phyloP scores from a whole-genome alignment of 2,113 vertebrate genomes.

The Vidua chalybeata region DNA sequence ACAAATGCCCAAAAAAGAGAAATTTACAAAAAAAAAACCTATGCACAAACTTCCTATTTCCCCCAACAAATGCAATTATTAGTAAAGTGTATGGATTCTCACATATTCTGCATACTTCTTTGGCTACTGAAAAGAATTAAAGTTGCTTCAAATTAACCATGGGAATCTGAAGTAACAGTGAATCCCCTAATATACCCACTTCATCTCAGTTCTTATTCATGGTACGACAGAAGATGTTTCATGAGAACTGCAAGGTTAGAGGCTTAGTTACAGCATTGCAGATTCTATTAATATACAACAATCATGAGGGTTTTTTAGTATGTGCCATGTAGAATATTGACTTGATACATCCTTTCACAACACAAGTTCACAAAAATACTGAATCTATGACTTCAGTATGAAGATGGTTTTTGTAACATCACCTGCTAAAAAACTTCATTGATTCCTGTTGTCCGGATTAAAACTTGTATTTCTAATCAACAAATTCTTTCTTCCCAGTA shows the following conservation, averaged over 20 bases:
- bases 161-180: background rate
- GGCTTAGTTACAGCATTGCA: background rate
- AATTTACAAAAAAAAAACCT: background rate
- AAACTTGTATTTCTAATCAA: background rate
- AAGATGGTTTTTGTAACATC: background rate
- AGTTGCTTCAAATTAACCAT: background rate
- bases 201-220: background rate
- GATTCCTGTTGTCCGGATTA: background rate
- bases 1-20: accelerated
- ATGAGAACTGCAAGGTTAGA: background rate
- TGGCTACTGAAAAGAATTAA: background rate
- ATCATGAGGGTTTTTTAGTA: background rate
- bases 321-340: background rate
- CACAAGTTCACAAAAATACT: background rate
- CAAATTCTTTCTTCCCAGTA: background rate
- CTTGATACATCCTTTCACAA: background rate
- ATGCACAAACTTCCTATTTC: background rate
- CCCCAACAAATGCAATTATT: background rate
- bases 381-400: background rate
- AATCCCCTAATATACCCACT: background rate
- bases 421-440: background rate
- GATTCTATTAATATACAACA: background rate
- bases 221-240: background rate
- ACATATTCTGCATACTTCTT: background rate
- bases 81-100: background rate